These are phyloP conservation scores for Gymnocephalus cernua DNA, from an alignment of 2,113 vertebrate genomes.

Conservation along the genomic window DNA sequence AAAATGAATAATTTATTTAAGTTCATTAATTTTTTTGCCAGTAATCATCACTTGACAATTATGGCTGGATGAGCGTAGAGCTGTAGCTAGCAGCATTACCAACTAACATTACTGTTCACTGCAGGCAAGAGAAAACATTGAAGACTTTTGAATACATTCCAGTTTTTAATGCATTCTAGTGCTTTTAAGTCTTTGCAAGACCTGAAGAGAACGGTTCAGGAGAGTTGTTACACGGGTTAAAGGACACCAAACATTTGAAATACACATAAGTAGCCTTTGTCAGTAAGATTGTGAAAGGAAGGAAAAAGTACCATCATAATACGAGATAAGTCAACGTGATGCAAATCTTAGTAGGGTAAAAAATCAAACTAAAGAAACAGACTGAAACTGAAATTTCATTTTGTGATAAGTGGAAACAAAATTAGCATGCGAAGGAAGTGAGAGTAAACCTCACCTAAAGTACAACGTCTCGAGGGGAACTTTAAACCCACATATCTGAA, in stretches of 20 bases:
- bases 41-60: too few relatives aligned
- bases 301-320: not conserved
- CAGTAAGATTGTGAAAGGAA: not conserved
- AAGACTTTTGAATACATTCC: not conserved
- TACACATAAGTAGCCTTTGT: not conserved
- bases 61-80: not conserved
- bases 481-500: not conserved
- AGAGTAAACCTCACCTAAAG: not conserved
- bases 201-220: not conserved
- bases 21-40: too few relatives aligned
- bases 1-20: too few relatives aligned
- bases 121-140: not conserved
- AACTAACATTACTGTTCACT: not conserved
- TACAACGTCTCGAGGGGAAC: not conserved
- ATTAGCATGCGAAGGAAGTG: slow-evolving; percentile 28
- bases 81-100: not conserved
- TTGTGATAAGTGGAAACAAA: not conserved
- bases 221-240: not conserved
- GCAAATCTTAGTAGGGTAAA: not conserved
- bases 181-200: not conserved
- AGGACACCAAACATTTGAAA: not conserved
- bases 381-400: not conserved
- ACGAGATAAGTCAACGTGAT: not conserved
- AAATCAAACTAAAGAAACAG: not conserved
- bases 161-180: not conserved